Conservation (phyloP, 2,888 invertebrate genomes). For the Sarcophaga subvicina region DNA sequence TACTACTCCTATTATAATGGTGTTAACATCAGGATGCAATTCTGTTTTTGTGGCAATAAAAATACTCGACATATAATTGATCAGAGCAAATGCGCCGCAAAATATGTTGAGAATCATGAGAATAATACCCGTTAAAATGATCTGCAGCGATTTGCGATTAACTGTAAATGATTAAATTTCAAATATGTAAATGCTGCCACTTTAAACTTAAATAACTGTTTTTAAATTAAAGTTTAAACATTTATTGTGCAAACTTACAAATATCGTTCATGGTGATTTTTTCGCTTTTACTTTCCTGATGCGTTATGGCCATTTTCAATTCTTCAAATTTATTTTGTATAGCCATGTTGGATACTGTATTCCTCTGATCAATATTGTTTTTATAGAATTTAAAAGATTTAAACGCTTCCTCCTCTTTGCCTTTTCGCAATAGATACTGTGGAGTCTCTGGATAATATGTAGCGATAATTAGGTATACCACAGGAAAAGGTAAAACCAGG, state of each 20-base stretch:
- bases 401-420: slow-evolving; percentile 73
- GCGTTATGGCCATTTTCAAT: slow-evolving; percentile 46
- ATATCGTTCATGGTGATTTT: slow-evolving; percentile 73
- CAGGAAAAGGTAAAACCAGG: slow-evolving; percentile 74
- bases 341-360: slow-evolving; percentile 70
- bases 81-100: slow-evolving; percentile 77
- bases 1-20: slow-evolving; percentile 78
- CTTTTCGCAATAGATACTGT: slow-evolving; percentile 74
- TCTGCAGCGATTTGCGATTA: slow-evolving; percentile 73
- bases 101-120: slow-evolving; percentile 76
- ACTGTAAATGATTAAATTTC: slow-evolving; percentile 69
- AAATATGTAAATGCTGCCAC: background rate
- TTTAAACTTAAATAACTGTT: background rate
- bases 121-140: slow-evolving; percentile 72
- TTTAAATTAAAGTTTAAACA: background rate
- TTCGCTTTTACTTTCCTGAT: slow-evolving; percentile 63
- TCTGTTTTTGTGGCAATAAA: slow-evolving; percentile 75
- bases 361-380: slow-evolving; percentile 73
- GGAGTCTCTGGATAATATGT: slow-evolving; percentile 78
- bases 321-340: slow-evolving; percentile 69
- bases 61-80: slow-evolving; percentile 80
- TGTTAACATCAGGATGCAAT: slow-evolving; percentile 77
- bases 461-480: slow-evolving; percentile 74
- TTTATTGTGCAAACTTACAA: slow-evolving; percentile 57
- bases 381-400: slow-evolving; percentile 76